Evolutionary conservation across 2,113 vertebrate genomes (phyloP).

Genomic region (Pseudorhombus dupliciocellatus): DNA sequence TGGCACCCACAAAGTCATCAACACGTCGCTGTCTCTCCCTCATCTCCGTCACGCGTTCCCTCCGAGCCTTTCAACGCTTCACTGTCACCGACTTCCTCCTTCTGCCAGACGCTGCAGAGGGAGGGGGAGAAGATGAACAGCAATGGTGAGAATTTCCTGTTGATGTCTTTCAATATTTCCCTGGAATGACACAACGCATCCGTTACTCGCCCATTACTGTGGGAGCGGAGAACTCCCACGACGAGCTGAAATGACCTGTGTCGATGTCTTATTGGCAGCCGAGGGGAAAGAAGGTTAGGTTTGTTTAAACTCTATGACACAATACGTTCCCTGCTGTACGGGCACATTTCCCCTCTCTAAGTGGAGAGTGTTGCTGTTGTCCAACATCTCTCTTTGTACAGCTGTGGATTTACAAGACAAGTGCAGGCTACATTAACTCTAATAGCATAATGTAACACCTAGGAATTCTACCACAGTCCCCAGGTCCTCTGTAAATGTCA

Average conservation of each 20-base stretch:
- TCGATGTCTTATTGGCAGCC: background rate
- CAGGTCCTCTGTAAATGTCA: slow-evolving; percentile 60
- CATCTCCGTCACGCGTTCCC: slow-evolving; percentile 18
- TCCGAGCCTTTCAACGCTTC: slow-evolving; percentile 55
- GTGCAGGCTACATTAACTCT: slow-evolving; percentile 52
- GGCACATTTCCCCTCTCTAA: slow-evolving; percentile 29
- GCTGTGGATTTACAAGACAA: slow-evolving; percentile 69
- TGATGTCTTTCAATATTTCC: slow-evolving; percentile 53
- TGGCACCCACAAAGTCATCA: background rate
- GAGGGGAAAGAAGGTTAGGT: slow-evolving; percentile 34
- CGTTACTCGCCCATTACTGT: slow-evolving; percentile 10
- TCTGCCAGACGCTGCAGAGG: slow-evolving; percentile 23
- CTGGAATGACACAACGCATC: slow-evolving; percentile 23
- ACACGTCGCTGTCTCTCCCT: slow-evolving; percentile 9
- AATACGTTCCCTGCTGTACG: slow-evolving; percentile 30
- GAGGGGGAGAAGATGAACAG: slow-evolving; percentile 46
- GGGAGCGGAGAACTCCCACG: slow-evolving; percentile 13
- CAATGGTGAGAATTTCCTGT: slow-evolving; percentile 55
- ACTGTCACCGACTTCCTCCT: slow-evolving; percentile 47
- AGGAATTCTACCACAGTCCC: slow-evolving; percentile 52
- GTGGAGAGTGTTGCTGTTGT: slow-evolving; percentile 40
- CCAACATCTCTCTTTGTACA: slow-evolving; percentile 58
- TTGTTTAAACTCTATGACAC: slow-evolving; percentile 62
- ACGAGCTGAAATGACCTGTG: slow-evolving; percentile 22
- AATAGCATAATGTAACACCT: slow-evolving; percentile 51